Evolutionary conservation across 1,140 invertebrate genomes (phyloP), one percentile per base, ranked within the genome.

Genomic region (Homarus americanus): DNA sequence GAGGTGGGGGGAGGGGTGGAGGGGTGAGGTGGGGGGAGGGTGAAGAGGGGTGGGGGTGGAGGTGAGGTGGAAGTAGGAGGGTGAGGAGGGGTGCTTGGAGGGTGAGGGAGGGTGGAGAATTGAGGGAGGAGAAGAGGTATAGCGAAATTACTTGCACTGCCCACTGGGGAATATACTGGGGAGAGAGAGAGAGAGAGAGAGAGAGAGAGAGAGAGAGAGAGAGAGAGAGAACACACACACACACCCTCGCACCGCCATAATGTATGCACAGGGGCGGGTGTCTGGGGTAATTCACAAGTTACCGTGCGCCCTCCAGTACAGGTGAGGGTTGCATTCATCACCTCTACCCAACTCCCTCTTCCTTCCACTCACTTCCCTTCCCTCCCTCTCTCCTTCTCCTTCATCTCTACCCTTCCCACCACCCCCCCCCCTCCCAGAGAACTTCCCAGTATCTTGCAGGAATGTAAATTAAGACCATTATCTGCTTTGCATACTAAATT

Each of bases 201-300:
- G 82, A 83, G 63, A 83, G 82, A 72, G 82, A 83, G 82, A 83
- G 82, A 69, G 53, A 82, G 80, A 82, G 80, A 63, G 80, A 82
- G 28, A 36, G 28, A 66, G 41, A 36, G 34, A 66, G 28, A 53
- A 53, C 53, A n/a, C 41, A 53, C 41, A 32, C 78, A 32, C 78
- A 28, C 49, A 63, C 79, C 20, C 49, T 63, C 49, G 7, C 36
- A 1, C 41, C n/a, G 7, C 32, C 63, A 69, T 69, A 69, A 28
- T 69, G 63, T 69, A 69, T 69, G 63, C n/a, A 69, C n/a, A 12
- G 4, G 63, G 63, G 63, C 32, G 63, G 63, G 1, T 2, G 63
- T 69, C 63, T 69, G 63, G n/a, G 9, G n/a, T n/a, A 69, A 10
- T 69, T 32, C n/a, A 4, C 63, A 69, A 69, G 63, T 32, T 28